Evolutionary conservation across 2,113 vertebrate species (phyloP).

Genomic region (Microcebus ravelobensis): DNA sequence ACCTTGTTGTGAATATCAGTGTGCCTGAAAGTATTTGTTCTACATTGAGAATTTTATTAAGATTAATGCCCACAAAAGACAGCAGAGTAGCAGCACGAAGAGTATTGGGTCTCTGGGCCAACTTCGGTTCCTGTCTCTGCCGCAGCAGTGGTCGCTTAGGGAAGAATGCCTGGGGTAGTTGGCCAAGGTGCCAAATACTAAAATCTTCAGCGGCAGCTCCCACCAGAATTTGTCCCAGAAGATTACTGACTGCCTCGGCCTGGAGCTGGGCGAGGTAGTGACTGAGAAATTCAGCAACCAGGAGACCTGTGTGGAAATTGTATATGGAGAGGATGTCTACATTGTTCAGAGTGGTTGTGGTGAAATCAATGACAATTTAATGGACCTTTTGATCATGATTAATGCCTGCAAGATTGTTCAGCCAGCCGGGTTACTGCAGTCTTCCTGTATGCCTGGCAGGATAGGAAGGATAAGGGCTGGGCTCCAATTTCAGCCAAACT

Average conservation of each 20-base stretch:
- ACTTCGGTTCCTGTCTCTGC: not conserved
- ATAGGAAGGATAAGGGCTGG: conserved; percentile 80
- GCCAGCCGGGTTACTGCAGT: no score
- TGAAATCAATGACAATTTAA: no score
- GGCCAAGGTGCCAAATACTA: conserved; percentile 88
- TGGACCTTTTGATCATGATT: no score
- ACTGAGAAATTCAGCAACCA: conserved; percentile 98
- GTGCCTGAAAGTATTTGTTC: not conserved
- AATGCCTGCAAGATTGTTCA: no score
- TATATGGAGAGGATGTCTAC: no score
- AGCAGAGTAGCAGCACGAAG: conserved; percentile 66
- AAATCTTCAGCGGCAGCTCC: conserved; percentile 89
- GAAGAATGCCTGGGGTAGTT: not conserved
- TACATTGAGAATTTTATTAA: not conserved
- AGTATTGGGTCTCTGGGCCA: not conserved
- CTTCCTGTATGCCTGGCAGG: no score
- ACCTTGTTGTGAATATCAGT: not conserved
- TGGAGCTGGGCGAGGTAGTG: conserved; percentile 92
- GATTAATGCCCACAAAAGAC: conserved; percentile 57
- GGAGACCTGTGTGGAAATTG: conserved; percentile 61
- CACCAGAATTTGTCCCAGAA: conserved; percentile 89
- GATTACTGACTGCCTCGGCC: conserved; percentile 87
- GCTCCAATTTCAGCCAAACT: conserved; percentile 98
- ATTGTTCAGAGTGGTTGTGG: no score
- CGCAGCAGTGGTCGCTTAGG: not conserved